Evolutionary conservation across 2,113 vertebrate species (phyloP), one percentile per base, ranked within the genome.

Genomic region (Clarias macrocephalus): DNA sequence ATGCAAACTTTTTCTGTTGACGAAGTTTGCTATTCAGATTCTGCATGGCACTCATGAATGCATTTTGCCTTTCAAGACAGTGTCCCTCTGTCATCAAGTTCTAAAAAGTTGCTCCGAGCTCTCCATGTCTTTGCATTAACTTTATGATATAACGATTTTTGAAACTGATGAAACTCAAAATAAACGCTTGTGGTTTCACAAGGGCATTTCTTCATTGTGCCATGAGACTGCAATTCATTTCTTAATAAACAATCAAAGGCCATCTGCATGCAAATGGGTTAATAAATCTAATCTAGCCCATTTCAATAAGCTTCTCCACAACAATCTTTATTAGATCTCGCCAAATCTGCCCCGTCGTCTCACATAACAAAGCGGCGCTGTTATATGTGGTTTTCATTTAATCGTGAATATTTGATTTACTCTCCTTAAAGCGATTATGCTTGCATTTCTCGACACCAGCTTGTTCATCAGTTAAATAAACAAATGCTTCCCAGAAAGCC

Each of bases 351-450:
- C 91, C 91, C 89, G 89, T 92, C 91, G 88, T 92, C 89, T 92
- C 91, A 76, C 91, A 91, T 93, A 92, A 93, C 88, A 88, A 85
- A 82, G 73, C 85, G 83, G 87, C 87, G 88, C 90, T 87, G 91
- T 93, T 93, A 92, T 93, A 92, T 93, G 93, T 93, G 90, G 89
- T 93, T 92, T 93, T 93, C 87, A 91, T 93, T 93, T 93, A 92
- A 93, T 93, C 88, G 80, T 80, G 88, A 91, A 90, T 92, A 93
- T 93, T 93, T 93, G 88, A 93, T 94, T 93, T 91, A 85, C 83
- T 79, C 86, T 84, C 83, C 90, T 90, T 93, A 92, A 93, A 84
- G 62, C 66, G 85, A 93, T 94, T 93, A 93, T 62, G 86, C 86
- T 54, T 56, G 83, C 83, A 88, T n/a, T 89, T 80, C 52, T 80